Evolutionary conservation across 2,113 vertebrate species (phyloP), one percentile per base, ranked within the genome.

Genomic region (Sinocyclocheilus anshuiensis): DNA sequence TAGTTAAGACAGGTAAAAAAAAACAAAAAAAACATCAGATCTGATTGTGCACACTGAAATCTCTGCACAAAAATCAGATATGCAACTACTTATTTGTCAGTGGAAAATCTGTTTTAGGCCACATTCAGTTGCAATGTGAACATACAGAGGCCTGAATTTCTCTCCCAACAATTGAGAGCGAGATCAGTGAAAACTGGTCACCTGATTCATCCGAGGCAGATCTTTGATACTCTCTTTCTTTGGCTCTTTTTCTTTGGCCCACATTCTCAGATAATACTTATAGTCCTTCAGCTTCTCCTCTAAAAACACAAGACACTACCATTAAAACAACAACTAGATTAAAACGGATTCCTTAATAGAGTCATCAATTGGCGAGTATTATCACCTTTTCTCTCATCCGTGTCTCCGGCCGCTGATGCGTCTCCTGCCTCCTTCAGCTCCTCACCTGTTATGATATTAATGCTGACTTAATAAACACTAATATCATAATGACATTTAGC

Each of bases 131-230:
- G 24, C 24, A 29, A 6, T 65, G 61, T 6, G 7, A 26, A 63
- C 61, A 12, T 2, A 18, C 53, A 6, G n/a, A 12, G 1, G 61
- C 9, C 2, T 26, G 15, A 15, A 65, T 29, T 12, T 29, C 13
- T 65, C 12, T 65, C 24, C n/a, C 61, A 65, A 65, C 11, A 26
- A 67, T 15, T 0, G 12, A 67, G 63, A 26, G n/a, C 2, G 5
- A 67, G 24, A 67, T 65, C 39, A 24, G 6, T 77, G 13, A 53
- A 77, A 4, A 53, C 8, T 0, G 12, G 24, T 77, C 93, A 99
- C 98, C 97, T 99, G 98, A 92, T 97, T 99, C 97, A 99, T 99
- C 92, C 96, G 97, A 12, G 97, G 97, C 8, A 99, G 95, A 89
- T 99, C 97, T 93, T 99, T 99, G 90, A 99, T 97, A 0, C 96